Evolutionary conservation across 2,113 vertebrate species (phyloP), one percentile per base, ranked within the genome.

Genomic region (Tupaia chinensis): DNA sequence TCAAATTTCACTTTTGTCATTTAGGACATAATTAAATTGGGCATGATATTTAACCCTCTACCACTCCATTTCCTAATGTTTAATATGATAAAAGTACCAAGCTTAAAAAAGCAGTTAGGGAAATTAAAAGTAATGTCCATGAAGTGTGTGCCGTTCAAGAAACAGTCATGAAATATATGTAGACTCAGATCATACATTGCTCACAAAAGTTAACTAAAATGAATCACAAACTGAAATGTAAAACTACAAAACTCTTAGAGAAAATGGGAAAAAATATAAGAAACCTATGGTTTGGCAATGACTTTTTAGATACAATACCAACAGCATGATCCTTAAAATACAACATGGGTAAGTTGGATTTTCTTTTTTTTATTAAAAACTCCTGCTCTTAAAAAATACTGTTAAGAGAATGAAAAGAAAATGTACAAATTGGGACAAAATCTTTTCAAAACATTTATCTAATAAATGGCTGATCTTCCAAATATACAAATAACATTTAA

Each of bases 291-390:
- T 69, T 69, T 87, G 25, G 15, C 63, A 76, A 60, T 77, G 60
- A 32, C n/a, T 16, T 85, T 70, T 89, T 63, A 96, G 22, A 63
- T 73, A 80, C 3, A 65, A 34, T 22, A 76, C 17, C 58, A 66
- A 16, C 17, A 85, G 25, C 17, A 79, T 9, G 8, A 87, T 44
- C 58, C 53, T 86, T 54, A 16, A 86, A 86, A 63, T 13, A 89
- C 66, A 95, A 53, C 25, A 32, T 22, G 87, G 78, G 56, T 76
- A 91, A 73, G 19, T 29, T 95, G 27, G 19, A 61, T 17, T 70
- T 91, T 23, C 72, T 69, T 93, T 81, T 95, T 85, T 81, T 95
- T 85, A 87, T 78, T 83, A 53, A 87, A 83, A 83, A 53, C 9
- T 17, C 13, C 10, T 94, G 16, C 22, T 70, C 66, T 93, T 83